Evolutionary conservation across 1,140 invertebrate species (phyloP), one percentile per base, ranked within the genome.

Genomic region (Drosophila hydei): DNA sequence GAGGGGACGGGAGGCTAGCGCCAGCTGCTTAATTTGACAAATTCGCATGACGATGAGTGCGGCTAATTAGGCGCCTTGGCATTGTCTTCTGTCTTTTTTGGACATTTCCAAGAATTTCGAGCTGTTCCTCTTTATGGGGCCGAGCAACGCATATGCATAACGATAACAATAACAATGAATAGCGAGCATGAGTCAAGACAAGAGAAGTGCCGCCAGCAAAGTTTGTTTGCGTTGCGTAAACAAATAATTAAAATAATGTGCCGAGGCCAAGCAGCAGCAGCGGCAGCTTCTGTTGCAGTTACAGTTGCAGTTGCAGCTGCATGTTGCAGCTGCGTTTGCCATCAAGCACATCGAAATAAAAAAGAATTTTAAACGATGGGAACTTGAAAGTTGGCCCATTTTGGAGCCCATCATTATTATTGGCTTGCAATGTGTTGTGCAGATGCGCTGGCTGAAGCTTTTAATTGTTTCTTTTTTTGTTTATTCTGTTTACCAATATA

Each of bases 191-290:
- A 50, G 43, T 61, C 54, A 50, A 65, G 71, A 63, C 65, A 77
- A 73, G 72, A 72, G 40, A 79, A 77, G 71, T 72, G 77, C 81
- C 80, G 81, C 72, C 77, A 61, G 74, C 71, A 69, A 77, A 80
- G 73, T 80, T 72, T 76, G 83, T 88, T 88, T 76, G 75, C 42
- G 11, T 76, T 88, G 83, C 78, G 73, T 88, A 88, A 88, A 88
- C 83, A 88, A 88, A 88, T 88, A 88, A 88, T 88, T 88, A 88
- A 83, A 89, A 77, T 88, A 88, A 88, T 88, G 75, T 72, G 75
- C 58, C 68, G 80, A 51, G 61, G 23, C 50, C 30, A 30, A 62
- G 16, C 43, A 18, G 27, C 58, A 25, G 12, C 23, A 7, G 42
- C 19, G 19, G 50, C 70, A 48, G 62, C 19, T 33, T 55, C 69